Base-by-base conservation (phyloP, 1,140 invertebrate species). In the Lordiphosa clarofinis region DNA sequence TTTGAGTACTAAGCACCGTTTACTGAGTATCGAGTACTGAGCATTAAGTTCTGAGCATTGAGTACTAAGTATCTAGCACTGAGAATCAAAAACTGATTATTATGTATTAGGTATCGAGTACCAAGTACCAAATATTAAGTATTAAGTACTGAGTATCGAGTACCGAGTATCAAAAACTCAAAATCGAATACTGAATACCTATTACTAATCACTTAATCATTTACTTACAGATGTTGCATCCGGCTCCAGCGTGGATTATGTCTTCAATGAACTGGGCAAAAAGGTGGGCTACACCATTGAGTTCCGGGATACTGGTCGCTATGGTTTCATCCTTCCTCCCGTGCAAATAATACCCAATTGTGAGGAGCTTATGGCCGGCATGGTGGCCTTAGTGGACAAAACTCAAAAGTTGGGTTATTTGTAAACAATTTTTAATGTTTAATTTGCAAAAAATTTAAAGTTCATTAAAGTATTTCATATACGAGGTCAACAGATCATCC, bases 401-500 rank as follows among this genome's bases (percentile, higher is more conserved):
- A 74, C 86, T 11, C 48, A 66, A 4, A 52, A 71, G 1, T 46
- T 88, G 52, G 58, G 63, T 4, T 88, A 88, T 39, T 55, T 82
- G n/a, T 9, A 63, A 58, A 13, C 10, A 8, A 4, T 39, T 4
- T 3, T 40, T 21, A 8, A 54, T 46, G 10, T 56, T 35, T 28
- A 11, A 1, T 12, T n/a, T 10, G 12, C 40, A 21, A 21, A 4
- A 31, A 12, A 12, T 15, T 53, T 4, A 9, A 46, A 6, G 55
- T n/a, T 66, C 42, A 62, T 59, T 73, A 59, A 78, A 87, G 43
- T 87, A 59, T 11, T 56, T 70, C 49, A 92, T 96, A 87, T 98
- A 98, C 0, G 96, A 98, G 1, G 96, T 95, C 69, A 98, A 92
- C n/a, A 98, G 91, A 89, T 98, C 96, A 89, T 98, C 96, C 95